Base-by-base conservation (phyloP, 2,888 invertebrate genomes). In the Nemurella pictetii region DNA sequence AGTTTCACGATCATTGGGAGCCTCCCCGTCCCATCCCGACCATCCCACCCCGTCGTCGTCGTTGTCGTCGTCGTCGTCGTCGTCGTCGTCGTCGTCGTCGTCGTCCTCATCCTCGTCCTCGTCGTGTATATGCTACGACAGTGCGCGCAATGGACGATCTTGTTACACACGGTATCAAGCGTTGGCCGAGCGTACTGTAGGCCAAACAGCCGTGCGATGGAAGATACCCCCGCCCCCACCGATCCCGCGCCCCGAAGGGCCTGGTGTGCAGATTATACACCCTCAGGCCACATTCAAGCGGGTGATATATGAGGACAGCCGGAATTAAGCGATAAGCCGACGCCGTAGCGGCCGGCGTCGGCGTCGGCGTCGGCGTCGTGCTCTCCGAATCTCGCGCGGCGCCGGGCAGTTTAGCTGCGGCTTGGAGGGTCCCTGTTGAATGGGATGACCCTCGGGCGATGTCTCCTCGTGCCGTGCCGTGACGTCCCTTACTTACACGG, bases 311-410 rank as follows among this genome's bases (percentile, higher is more conserved):
- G 85, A 78, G 83, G 85, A 85, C 85, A 85, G 85, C 80, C 84
- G 85, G 85, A 85, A 85, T 85, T 85, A 85, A 85, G 85, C 85
- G 85, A 85, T 85, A 85, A 84, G 84, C 85, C 85, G 72, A 12
- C 55, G 20, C 55, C 55, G 20, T 55, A 20, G 55, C 55, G 15
- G 55, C 15, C 20, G 55, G n/a, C n/a, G n/a, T n/a, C n/a, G n/a
- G n/a, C n/a, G n/a, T n/a, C n/a, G n/a, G n/a, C n/a, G n/a, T n/a
- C n/a, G n/a, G n/a, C n/a, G n/a, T n/a, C n/a, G n/a, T n/a, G n/a
- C n/a, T n/a, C n/a, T n/a, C n/a, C n/a, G n/a, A n/a, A n/a, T n/a
- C n/a, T n/a, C n/a, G n/a, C n/a, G n/a, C n/a, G n/a, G n/a, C 78
- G 83, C 75, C 74, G 82, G 72, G 73, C 28, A 27, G 36, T 7